phyloP scores from a whole-genome alignment of 2,797 vertebrate genomes.

The Pseudopleuronectes americanus region DNA sequence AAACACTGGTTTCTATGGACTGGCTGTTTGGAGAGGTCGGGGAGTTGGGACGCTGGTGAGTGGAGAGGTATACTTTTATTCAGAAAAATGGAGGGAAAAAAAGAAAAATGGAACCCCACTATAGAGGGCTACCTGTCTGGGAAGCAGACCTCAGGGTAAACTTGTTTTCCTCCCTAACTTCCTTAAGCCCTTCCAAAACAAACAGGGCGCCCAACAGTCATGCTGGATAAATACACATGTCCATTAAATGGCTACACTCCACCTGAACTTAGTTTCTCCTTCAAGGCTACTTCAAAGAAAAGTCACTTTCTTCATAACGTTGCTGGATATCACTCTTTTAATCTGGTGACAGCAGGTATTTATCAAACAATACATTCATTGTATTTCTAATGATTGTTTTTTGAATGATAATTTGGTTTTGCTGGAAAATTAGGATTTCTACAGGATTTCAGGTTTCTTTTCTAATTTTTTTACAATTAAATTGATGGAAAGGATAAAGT shows the following conservation, averaged over 20 bases:
- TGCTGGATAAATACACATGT: constrained; percentile 81
- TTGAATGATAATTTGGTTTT: not conserved
- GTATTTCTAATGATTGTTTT: not conserved
- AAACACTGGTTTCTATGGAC: constrained; percentile 75
- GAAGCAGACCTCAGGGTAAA: constrained; percentile 80
- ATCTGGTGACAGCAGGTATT: constrained; percentile 16
- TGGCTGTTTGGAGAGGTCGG: constrained; percentile 71
- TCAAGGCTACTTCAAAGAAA: constrained; percentile 68
- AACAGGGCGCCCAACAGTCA: constrained; percentile 80
- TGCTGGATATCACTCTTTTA: constrained; percentile 38
- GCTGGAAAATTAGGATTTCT: not conserved
- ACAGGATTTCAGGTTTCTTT: not conserved
- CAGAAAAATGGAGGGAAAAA: constrained; percentile 47
- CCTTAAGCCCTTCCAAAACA: constrained; percentile 83
- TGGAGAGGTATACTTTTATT: constrained; percentile 68
- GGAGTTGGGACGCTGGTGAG: constrained; percentile 59
- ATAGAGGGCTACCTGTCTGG: constrained; percentile 82
- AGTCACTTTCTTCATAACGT: constrained; percentile 44
- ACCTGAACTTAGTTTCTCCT: constrained; percentile 72
- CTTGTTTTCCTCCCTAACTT: constrained; percentile 84
- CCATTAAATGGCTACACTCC: constrained; percentile 76
- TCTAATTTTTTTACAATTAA: not conserved
- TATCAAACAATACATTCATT: constrained; percentile 1
- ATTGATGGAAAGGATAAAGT: not conserved
- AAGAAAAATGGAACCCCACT: constrained; percentile 62